Percentiles rank a stretch among this genome's conserved stretches.
phyloP scores from a whole-genome alignment of 2,797 vertebrate genomes.

The Sebastes trivittatus region DNA sequence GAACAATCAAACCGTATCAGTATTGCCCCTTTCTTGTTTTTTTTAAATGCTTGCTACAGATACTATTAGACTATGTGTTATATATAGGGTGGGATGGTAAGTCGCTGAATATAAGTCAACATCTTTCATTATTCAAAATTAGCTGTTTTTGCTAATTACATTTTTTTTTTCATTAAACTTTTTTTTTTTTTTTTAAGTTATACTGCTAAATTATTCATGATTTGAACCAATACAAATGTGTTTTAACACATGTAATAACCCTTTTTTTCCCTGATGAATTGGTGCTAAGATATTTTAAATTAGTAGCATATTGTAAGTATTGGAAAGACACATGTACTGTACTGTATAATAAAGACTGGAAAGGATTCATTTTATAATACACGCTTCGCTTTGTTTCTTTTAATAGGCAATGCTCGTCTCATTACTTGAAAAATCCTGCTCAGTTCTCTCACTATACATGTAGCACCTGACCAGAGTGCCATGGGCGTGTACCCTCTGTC shows the following conservation, averaged over 20 bases:
- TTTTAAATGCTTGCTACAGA: conserved; percentile 43
- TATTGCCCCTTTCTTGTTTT: conserved; percentile 34
- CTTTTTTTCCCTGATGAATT: conserved; percentile 46
- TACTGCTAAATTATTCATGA: conserved; percentile 79
- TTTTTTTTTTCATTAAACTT: no score
- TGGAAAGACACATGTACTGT: conserved; percentile 72
- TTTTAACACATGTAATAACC: conserved; percentile 26
- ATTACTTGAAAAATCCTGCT: background rate
- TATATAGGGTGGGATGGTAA: background rate
- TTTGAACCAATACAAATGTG: conserved; percentile 44
- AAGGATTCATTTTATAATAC: conserved; percentile 77
- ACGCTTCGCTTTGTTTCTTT: conserved; percentile 35
- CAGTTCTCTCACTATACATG: background rate
- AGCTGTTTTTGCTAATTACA: conserved; percentile 8
- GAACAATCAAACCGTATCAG: conserved; percentile 15
- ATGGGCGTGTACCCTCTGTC: background rate
- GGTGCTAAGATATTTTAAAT: conserved; percentile 79
- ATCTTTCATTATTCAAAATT: conserved; percentile 17
- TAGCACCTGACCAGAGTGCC: background rate
- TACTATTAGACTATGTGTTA: background rate
- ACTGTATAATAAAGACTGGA: conserved; percentile 83
- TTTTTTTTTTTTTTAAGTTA: conserved; percentile 50
- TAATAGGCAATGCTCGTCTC: background rate
- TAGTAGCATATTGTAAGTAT: conserved; percentile 72
- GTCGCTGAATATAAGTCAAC: conserved; percentile 5